These are phyloP conservation scores for Trichomalopsis sarcophagae DNA, from an alignment of 1,140 invertebrate species.

Conservation along the genomic window DNA sequence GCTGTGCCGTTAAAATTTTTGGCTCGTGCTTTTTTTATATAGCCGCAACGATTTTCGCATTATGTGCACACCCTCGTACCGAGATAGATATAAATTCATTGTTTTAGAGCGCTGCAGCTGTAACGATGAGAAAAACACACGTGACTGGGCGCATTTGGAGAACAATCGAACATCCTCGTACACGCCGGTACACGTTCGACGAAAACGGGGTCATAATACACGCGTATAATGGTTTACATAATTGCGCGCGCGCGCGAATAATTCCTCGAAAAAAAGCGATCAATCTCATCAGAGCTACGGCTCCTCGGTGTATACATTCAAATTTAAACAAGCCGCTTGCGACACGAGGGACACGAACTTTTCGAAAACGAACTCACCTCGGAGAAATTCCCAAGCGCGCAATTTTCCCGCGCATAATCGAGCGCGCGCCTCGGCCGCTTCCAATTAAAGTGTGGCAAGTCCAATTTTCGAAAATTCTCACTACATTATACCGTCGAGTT, in stretches of 20 bases:
- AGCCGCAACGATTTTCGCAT: too few relatives aligned
- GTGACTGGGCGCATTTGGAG: neutral
- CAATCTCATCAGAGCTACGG: neutral
- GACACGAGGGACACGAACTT: neutral
- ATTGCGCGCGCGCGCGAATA: neutral
- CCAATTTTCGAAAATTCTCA: constrained; percentile 20
- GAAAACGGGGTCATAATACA: neutral
- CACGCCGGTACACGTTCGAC: neutral
- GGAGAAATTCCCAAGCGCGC: constrained; percentile 1
- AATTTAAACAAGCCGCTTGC: neutral
- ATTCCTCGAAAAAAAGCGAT: neutral
- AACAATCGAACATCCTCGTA: neutral
- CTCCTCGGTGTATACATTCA: too few relatives aligned
- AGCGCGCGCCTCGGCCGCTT: neutral
- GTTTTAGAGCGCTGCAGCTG: too few relatives aligned
- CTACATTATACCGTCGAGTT: too few relatives aligned
- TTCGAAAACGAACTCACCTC: neutral
- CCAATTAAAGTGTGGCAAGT: neutral
- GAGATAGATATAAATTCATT: too few relatives aligned
- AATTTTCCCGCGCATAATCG: neutral
- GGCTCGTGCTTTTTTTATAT: too few relatives aligned
- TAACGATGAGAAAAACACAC: neutral
- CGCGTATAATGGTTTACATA: neutral
- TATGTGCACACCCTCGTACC: too few relatives aligned
- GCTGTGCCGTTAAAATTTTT: too few relatives aligned